These are phyloP conservation scores for Parotocinclus haroldoi DNA, from an alignment of 2,797 vertebrate species.

Conservation along the genomic window DNA sequence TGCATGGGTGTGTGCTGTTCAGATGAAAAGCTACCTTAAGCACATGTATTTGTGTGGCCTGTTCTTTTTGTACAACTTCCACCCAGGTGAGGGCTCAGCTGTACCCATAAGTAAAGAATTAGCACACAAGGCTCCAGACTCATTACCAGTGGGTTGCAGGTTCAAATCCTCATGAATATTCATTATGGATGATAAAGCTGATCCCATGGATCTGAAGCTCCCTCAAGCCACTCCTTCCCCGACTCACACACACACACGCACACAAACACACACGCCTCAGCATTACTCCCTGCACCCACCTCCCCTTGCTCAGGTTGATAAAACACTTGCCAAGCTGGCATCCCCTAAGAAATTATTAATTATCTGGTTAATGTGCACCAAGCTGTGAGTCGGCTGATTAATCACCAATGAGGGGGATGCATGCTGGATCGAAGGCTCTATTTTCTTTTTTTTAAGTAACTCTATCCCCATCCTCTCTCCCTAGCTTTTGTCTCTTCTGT, in stretches of 20 bases:
- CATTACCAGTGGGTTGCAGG: slow-evolving; percentile 52
- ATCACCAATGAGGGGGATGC: slow-evolving; percentile 83
- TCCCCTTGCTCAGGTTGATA: slow-evolving; percentile 79
- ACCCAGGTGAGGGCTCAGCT: slow-evolving; percentile 21
- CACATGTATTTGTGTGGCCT: slow-evolving; percentile 7
- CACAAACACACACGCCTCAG: slow-evolving; percentile 35
- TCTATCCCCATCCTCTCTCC: slow-evolving; percentile 35
- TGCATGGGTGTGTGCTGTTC: too few species aligned
- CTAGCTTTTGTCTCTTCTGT: slow-evolving; percentile 41
- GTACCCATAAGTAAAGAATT: slow-evolving; percentile 43
- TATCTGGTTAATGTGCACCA: slow-evolving; percentile 98
- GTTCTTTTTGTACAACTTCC: slow-evolving; percentile 23
- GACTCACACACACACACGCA: slow-evolving; percentile 21
- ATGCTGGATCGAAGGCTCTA: slow-evolving; percentile 65
- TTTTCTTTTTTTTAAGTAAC: slow-evolving; percentile 52
- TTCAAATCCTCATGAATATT: slow-evolving; percentile 56
- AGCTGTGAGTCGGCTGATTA: slow-evolving; percentile 93
- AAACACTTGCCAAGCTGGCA: slow-evolving; percentile 84
- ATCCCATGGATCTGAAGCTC: slow-evolving; percentile 43
- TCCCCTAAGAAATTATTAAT: slow-evolving; percentile 99
- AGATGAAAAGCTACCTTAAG: too few species aligned
- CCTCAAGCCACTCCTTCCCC: slow-evolving; percentile 26
- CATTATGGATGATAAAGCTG: slow-evolving; percentile 51
- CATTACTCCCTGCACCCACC: slow-evolving; percentile 15
- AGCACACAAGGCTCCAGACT: slow-evolving; percentile 38